phyloP scores from a whole-genome alignment of 2,888 invertebrate species.

The Limulus polyphemus region DNA sequence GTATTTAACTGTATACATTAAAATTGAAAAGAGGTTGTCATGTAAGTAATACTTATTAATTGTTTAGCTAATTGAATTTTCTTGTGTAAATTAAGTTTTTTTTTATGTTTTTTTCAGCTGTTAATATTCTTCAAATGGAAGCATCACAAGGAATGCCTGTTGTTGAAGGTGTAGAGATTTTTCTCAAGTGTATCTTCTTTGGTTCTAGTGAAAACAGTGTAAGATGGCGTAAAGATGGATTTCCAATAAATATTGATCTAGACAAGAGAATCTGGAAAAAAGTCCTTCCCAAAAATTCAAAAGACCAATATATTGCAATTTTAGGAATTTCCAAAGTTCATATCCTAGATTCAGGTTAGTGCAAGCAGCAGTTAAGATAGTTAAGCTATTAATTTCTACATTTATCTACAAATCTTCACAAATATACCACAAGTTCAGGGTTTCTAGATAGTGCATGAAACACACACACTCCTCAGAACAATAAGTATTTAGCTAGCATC shows the following conservation, averaged over 20 bases:
- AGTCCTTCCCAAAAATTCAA: conserved; percentile 21
- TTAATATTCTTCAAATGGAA: conserved; percentile 20
- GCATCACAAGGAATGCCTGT: conserved; percentile 20
- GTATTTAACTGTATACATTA: too few relatives aligned
- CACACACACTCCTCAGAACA: too few relatives aligned
- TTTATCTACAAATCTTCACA: too few relatives aligned
- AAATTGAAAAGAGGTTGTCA: too few relatives aligned
- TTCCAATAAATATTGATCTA: conserved; percentile 13
- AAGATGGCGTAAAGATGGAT: conserved; percentile 26
- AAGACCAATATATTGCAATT: conserved; percentile 48
- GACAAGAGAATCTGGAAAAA: conserved; percentile 20
- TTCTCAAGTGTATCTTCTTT: conserved; percentile 25
- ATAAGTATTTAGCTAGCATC: too few relatives aligned
- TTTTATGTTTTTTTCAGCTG: conserved; percentile 5
- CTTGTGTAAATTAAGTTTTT: neutral
- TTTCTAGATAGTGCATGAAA: too few relatives aligned
- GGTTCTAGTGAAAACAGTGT: conserved; percentile 25
- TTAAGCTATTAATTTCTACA: too few relatives aligned
- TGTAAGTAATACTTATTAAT: too few relatives aligned
- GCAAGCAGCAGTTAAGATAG: too few relatives aligned
- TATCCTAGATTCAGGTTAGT: conserved; percentile 53
- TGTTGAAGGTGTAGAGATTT: conserved; percentile 20
- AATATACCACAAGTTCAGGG: too few relatives aligned
- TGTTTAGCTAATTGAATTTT: too few relatives aligned
- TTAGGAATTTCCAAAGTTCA: conserved; percentile 58